Conservation (phyloP, 2,113 vertebrate species). For the Connochaetes taurinus region DNA sequence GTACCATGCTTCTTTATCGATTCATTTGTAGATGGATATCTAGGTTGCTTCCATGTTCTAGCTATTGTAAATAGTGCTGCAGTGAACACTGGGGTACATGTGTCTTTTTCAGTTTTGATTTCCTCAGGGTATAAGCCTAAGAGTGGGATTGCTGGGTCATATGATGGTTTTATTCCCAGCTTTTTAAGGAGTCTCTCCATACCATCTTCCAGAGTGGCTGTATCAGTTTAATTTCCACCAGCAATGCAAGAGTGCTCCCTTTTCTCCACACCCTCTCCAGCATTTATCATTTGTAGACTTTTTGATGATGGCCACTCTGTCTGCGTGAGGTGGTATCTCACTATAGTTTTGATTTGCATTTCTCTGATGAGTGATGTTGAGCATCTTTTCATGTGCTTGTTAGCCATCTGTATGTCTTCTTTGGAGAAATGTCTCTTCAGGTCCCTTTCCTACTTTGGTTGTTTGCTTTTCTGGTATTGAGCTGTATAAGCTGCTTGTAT, state of each 20-base stretch:
- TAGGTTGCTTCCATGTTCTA: not conserved
- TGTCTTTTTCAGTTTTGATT: not conserved
- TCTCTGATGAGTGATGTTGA: not conserved
- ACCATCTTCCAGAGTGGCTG: not conserved
- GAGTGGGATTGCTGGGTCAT: not conserved
- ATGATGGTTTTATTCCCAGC: not conserved
- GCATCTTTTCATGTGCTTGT: not conserved
- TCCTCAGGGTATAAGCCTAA: not conserved
- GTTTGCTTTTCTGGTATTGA: not conserved
- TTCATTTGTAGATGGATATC: not conserved
- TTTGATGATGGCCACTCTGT: not conserved
- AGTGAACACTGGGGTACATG: not conserved
- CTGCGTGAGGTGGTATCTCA: not conserved
- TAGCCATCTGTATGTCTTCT: not conserved
- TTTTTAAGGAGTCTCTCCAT: not conserved
- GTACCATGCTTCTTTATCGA: not conserved
- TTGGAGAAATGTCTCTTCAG: not conserved
- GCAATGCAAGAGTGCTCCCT: not conserved
- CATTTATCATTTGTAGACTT: not conserved
- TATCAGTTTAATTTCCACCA: not conserved
- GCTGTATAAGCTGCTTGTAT: not conserved
- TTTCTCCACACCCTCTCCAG: not conserved
- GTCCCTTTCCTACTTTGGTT: not conserved
- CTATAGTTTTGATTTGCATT: not conserved
- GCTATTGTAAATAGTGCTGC: not conserved